Base-by-base conservation (phyloP, 2,113 vertebrate species). In the Erinaceus europaeus region DNA sequence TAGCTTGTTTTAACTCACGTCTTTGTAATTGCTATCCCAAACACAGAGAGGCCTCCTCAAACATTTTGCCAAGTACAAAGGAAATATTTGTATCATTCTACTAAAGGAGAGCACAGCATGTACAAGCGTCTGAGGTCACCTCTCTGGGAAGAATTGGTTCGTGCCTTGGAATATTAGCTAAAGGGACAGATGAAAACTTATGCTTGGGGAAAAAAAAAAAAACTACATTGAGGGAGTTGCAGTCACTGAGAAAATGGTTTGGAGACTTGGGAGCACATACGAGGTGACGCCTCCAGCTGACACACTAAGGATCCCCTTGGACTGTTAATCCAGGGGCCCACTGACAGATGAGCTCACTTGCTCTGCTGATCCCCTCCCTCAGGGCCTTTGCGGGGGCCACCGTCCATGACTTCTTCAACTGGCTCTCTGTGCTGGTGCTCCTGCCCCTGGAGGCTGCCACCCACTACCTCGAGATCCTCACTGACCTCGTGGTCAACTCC, bases 371-470 rank as follows among this genome's bases (percentile, higher is more conserved):
- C 79, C 53, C 50, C 73, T 85, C 4, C 71, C 21, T 0, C 40
- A 99, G 99, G 95, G 99, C 99, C 3, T 99, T 99, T 90, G 99
- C 98, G 0, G 99, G 98, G 0, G 99, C 99, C 23, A 99, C 99
- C 0, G 98, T 99, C 38, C 98, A 99, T 0, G 99, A 99, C 95
- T 99, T 99, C 95, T 99, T 99, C 94, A 99, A 99, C 97, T 99
- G 99, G 98, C 97, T 99, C 0, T 99, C 99, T 0, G 99, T 99
- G 72, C 84, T 99, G 36, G 84, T 98, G 0, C 97, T 99, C 6
- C 69, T 99, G 92, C 99, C 99, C 0, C 40, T 99, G 95, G 99
- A 99, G 95, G 97, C 97, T 0, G 95, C 97, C 85, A 96, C 98
- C 3, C 97, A 98, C 0, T 98, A 98, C 90, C 97, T 99, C 75